A percentile compares a stretch with the other conserved stretches of the same genome.
phyloP scores from a whole-genome alignment of 1,140 invertebrate genomes.

The Drosophila lacertosa region DNA sequence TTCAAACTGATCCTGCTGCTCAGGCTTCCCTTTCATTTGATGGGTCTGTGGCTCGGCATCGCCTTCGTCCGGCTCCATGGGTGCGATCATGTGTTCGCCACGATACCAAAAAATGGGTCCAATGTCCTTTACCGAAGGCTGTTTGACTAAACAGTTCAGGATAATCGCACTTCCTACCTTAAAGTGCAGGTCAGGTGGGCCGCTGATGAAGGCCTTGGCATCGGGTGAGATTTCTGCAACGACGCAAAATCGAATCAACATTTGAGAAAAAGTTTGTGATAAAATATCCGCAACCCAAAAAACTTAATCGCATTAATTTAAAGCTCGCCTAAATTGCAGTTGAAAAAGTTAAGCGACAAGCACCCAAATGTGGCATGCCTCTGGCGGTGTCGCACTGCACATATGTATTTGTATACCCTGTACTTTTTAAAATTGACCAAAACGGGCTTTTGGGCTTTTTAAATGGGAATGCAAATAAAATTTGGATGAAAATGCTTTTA shows the following conservation, averaged over 20 bases:
- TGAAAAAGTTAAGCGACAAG: conserved; percentile 31
- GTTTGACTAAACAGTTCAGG: conserved; percentile 92
- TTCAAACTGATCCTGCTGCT: conserved; percentile 31
- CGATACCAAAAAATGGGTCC: conserved; percentile 94
- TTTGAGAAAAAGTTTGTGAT: neutral
- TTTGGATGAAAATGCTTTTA: too few relatives aligned
- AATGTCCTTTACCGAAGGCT: conserved; percentile 91
- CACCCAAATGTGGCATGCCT: conserved; percentile 1
- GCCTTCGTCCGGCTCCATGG: conserved; percentile 78
- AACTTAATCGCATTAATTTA: conserved; percentile 63
- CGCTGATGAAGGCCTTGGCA: conserved; percentile 91
- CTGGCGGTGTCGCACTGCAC: neutral
- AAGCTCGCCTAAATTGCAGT: conserved; percentile 57
- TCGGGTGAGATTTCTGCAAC: conserved; percentile 86
- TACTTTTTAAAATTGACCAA: too few relatives aligned
- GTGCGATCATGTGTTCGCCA: conserved; percentile 84
- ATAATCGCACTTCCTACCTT: conserved; percentile 92
- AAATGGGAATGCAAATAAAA: too few relatives aligned
- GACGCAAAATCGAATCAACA: neutral
- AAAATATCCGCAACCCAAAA: conserved; percentile 53
- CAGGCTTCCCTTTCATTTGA: neutral
- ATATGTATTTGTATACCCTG: neutral
- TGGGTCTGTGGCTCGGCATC: conserved; percentile 31
- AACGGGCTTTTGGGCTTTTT: too few relatives aligned
- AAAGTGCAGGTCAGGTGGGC: conserved; percentile 91